phyloP scores from a whole-genome alignment of 2,113 vertebrate genomes.

The Prolemur simus region DNA sequence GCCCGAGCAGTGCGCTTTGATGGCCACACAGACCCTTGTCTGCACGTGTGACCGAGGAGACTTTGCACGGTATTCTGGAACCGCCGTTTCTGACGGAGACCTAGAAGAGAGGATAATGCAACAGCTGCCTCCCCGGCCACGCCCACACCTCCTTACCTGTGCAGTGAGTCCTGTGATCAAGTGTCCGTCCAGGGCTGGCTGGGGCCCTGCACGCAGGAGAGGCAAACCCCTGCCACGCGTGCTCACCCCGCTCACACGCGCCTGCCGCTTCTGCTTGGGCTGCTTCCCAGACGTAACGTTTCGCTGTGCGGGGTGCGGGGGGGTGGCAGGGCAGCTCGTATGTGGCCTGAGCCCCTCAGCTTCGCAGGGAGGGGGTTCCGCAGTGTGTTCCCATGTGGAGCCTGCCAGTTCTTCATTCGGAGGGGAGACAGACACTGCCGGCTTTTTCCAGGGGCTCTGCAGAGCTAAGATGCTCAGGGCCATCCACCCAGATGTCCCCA shows the following conservation, averaged over 20 bases:
- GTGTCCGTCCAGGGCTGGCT: background rate
- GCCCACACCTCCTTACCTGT: background rate
- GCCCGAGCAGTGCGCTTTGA: rapidly evolving
- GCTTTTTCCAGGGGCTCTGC: background rate
- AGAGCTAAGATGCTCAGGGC: background rate
- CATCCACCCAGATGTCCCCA: no score
- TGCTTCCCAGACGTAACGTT: background rate
- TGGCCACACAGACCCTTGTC: rapidly evolving
- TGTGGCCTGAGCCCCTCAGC: background rate
- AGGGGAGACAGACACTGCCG: rapidly evolving
- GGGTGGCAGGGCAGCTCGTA: rapidly evolving
- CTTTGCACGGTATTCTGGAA: rapidly evolving
- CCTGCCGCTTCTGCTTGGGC: no score
- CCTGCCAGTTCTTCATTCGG: no score
- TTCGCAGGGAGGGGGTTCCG: no score
- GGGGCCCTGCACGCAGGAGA: background rate
- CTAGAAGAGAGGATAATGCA: no score
- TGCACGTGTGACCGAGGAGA: rapidly evolving
- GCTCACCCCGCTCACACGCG: rapidly evolving
- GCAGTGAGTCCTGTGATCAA: no score
- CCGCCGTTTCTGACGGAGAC: background rate
- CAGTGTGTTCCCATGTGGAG: rapidly evolving
- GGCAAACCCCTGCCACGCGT: rapidly evolving
- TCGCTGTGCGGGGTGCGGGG: no score
- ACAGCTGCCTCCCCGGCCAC: rapidly evolving